Conservation (phyloP, 1,140 invertebrate species). For the Melitaea cinxia region DNA sequence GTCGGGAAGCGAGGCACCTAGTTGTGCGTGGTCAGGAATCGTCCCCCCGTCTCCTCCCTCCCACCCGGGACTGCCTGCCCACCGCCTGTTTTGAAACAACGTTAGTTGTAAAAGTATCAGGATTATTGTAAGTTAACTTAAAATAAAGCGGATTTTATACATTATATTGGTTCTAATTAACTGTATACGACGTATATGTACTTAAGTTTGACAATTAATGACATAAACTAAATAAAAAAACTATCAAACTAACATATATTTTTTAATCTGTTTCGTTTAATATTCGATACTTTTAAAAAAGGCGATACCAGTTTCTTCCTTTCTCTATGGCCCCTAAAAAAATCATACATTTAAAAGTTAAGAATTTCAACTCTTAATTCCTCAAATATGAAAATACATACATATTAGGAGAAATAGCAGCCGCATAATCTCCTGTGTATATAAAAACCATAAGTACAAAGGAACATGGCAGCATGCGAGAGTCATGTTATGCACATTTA, state of each 20-base stretch:
- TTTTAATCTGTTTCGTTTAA: too few relatives aligned
- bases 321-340: too few relatives aligned
- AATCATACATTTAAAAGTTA: too few relatives aligned
- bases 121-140: constrained; percentile 21
- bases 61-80: constrained; percentile 41
- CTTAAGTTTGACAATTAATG: not conserved
- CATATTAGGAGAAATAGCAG: constrained; percentile 6
- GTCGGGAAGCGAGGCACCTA: constrained; percentile 50
- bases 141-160: constrained; percentile 11
- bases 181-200: not conserved
- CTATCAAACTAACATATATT: too few relatives aligned
- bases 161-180: not conserved
- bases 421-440: constrained; percentile 27
- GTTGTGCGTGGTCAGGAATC: constrained; percentile 75
- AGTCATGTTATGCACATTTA: constrained; percentile 53
- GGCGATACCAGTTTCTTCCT: too few relatives aligned
- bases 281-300: too few relatives aligned
- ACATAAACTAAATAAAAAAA: too few relatives aligned
- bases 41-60: constrained; percentile 36
- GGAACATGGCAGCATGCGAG: constrained; percentile 36
- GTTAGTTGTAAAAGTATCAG: constrained; percentile 21
- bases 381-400: too few relatives aligned
- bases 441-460: constrained; percentile 26
- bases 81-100: constrained; percentile 19
- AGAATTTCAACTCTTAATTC: too few relatives aligned